phyloP scores from a whole-genome alignment of 1,140 invertebrate species.

The Myzus persicae region DNA sequence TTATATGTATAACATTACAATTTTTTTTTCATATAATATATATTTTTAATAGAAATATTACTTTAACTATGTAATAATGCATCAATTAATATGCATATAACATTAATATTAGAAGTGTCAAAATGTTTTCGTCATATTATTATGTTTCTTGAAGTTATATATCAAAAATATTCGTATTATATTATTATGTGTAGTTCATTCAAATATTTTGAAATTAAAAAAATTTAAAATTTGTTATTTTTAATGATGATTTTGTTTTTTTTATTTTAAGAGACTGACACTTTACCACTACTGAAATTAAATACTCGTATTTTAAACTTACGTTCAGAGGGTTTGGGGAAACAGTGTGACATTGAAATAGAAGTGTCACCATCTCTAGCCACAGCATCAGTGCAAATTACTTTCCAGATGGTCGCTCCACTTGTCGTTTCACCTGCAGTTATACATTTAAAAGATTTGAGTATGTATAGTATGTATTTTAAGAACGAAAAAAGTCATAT shows the following conservation, averaged over 20 bases:
- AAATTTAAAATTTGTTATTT: neutral
- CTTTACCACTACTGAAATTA: conserved; percentile 28
- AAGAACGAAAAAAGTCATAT: neutral
- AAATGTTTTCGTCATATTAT: neutral
- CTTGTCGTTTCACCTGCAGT: neutral
- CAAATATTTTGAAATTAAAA: neutral
- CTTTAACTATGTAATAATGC: neutral
- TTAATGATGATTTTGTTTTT: conserved; percentile 33
- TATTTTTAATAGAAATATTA: no score
- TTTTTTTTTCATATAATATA: no score
- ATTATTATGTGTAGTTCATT: neutral
- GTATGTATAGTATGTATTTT: neutral
- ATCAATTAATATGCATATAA: neutral
- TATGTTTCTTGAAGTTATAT: neutral
- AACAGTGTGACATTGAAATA: conserved; percentile 33
- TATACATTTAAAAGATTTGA: conserved; percentile 42
- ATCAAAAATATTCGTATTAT: no score
- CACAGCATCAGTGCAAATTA: neutral
- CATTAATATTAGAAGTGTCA: neutral
- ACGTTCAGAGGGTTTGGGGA: neutral
- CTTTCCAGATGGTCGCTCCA: neutral
- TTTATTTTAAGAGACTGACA: conserved; percentile 6
- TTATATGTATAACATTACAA: no score
- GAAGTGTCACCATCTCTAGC: conserved; percentile 16
- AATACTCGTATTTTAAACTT: neutral